Conservation (phyloP, 2,797 vertebrate genomes). For the Accipiter badius region DNA sequence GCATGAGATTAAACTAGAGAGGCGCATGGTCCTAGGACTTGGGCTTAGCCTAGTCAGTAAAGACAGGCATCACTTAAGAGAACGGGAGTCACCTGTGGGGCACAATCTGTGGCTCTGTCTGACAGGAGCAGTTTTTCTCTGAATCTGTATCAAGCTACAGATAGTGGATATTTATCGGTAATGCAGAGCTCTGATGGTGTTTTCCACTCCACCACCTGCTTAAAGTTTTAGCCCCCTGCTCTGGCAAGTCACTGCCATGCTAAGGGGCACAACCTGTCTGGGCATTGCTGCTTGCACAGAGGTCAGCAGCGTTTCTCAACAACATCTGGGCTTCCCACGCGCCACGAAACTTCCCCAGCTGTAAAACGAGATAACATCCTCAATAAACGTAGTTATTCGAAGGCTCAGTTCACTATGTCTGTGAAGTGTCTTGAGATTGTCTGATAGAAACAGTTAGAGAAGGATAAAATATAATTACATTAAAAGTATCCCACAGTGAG, state of each 20-base stretch:
- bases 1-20: neutral
- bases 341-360: neutral
- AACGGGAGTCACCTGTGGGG: neutral
- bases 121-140: neutral
- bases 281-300: neutral
- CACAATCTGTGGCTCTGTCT: too few species aligned
- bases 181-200: neutral
- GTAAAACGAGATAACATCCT: neutral
- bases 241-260: neutral
- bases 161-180: accelerated
- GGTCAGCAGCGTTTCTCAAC: neutral
- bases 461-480: neutral
- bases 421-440: neutral
- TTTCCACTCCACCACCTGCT: neutral
- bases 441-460: neutral
- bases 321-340: neutral
- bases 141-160: too few species aligned
- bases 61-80: neutral
- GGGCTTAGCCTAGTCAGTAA: neutral
- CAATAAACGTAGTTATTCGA: neutral
- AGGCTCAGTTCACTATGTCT: neutral
- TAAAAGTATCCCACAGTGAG: neutral
- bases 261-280: neutral
- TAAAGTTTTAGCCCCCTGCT: neutral
- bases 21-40: too few species aligned